Percentiles rank a stretch among this genome's conserved stretches.
phyloP scores from a whole-genome alignment of 2,113 vertebrate genomes.

The Furnarius figulus region DNA sequence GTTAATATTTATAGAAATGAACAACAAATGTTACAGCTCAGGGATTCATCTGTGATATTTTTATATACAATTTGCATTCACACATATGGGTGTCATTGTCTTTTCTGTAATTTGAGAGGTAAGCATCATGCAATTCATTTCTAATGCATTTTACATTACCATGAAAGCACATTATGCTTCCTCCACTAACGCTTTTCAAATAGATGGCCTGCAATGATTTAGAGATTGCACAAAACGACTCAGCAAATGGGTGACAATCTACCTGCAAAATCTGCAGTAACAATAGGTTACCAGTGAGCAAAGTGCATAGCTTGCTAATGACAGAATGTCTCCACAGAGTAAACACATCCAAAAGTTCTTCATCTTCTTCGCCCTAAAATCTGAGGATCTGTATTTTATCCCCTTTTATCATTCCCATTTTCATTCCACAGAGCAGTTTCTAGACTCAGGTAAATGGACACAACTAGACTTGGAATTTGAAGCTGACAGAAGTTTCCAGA shows the following conservation, averaged over 20 bases:
- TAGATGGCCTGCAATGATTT: conserved; percentile 54
- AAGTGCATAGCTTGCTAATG: background rate
- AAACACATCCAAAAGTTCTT: background rate
- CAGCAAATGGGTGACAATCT: conserved; percentile 16
- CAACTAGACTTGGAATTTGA: background rate
- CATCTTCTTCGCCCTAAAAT: background rate
- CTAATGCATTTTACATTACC: conserved; percentile 71
- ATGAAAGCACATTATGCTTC: conserved; percentile 64
- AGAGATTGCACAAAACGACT: background rate
- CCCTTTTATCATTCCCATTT: background rate
- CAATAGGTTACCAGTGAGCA: background rate
- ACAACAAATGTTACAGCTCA: conserved; percentile 76
- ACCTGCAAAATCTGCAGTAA: background rate
- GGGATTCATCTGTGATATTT: conserved; percentile 66
- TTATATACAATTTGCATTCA: conserved; percentile 66
- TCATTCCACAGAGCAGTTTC: background rate
- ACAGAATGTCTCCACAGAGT: background rate
- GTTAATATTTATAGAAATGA: conserved; percentile 81
- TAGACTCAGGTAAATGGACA: background rate
- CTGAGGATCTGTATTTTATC: background rate
- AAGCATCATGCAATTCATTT: conserved; percentile 66
- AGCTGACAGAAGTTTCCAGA: background rate
- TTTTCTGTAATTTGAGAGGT: conserved; percentile 69
- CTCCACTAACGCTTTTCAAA: conserved; percentile 27
- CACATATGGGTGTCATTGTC: conserved; percentile 69